Percentiles rank a stretch among this genome's conserved stretches.
phyloP scores from a whole-genome alignment of 2,797 vertebrate genomes.

The Leptodactylus fallax region DNA sequence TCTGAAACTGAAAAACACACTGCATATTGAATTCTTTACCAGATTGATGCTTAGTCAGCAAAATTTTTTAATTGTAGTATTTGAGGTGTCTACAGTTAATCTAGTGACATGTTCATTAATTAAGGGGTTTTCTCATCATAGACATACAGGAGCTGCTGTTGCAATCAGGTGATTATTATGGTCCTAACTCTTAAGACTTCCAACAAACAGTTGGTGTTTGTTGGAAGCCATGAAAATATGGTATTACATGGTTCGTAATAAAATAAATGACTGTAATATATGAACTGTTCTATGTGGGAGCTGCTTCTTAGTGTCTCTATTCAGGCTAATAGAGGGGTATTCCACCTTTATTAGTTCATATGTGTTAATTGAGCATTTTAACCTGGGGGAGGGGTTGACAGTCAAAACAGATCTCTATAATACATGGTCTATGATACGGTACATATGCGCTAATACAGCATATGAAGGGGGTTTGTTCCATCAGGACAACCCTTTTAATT shows the following conservation, averaged over 20 bases:
- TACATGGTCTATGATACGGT: background rate
- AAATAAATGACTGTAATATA: no score
- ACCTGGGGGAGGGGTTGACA: background rate
- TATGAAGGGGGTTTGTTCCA: background rate
- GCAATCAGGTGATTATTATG: background rate
- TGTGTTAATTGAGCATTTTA: background rate
- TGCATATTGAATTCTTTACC: background rate
- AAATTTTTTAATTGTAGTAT: background rate
- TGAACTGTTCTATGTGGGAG: no score
- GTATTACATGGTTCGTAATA: no score
- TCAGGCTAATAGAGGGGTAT: no score
- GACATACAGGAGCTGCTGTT: background rate
- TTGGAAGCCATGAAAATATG: no score
- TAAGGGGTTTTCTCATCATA: background rate
- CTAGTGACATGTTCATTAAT: background rate
- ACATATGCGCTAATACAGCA: background rate
- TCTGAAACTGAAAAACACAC: constrained; percentile 21
- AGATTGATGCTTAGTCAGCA: background rate
- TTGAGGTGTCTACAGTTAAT: background rate
- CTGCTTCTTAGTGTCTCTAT: no score
- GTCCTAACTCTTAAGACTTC: no score
- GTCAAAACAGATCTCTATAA: background rate
- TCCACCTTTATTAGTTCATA: background rate
- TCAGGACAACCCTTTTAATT: no score
- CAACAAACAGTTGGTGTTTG: background rate